Evolutionary conservation across 1,140 invertebrate genomes (phyloP).

Genomic region (Hyphantria cunea): DNA sequence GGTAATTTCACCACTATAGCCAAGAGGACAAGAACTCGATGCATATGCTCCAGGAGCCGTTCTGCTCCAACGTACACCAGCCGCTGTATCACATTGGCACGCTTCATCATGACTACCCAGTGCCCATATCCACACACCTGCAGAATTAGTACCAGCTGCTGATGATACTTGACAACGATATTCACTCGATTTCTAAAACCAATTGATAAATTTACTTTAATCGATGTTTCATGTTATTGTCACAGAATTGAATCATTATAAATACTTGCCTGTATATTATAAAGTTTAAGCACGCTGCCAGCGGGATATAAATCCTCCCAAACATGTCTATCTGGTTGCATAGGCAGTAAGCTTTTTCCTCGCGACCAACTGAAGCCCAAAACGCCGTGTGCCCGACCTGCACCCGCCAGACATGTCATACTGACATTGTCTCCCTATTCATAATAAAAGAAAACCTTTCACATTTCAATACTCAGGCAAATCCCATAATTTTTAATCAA

Average conservation of each 20-base stretch:
- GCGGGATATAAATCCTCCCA: conserved; percentile 91
- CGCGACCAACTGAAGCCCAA: conserved; percentile 92
- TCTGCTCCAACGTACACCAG: conserved; percentile 72
- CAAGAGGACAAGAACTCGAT: conserved; percentile 63
- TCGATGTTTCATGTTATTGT: background rate
- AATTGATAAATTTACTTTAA: no score
- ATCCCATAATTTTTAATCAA: no score
- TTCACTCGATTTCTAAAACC: conserved; percentile 72
- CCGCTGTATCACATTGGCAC: conserved; percentile 58
- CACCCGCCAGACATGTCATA: conserved; percentile 85
- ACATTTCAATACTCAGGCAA: no score
- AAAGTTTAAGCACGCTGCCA: conserved; percentile 90
- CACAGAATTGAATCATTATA: background rate
- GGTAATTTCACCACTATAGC: conserved; percentile 70
- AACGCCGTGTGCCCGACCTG: conserved; percentile 82
- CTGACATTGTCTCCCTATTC: conserved; percentile 85
- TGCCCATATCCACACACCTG: conserved; percentile 70
- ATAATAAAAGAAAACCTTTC: no score
- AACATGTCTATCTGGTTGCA: conserved; percentile 86
- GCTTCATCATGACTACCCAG: conserved; percentile 57
- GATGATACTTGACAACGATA: conserved; percentile 78
- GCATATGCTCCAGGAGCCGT: conserved; percentile 74
- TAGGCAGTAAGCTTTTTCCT: conserved; percentile 86
- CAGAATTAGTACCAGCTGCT: conserved; percentile 68
- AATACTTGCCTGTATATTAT: conserved; percentile 86